These are phyloP conservation scores for Atractosteus spatula DNA, from an alignment of 2,113 vertebrate genomes.

Conservation along the genomic window DNA sequence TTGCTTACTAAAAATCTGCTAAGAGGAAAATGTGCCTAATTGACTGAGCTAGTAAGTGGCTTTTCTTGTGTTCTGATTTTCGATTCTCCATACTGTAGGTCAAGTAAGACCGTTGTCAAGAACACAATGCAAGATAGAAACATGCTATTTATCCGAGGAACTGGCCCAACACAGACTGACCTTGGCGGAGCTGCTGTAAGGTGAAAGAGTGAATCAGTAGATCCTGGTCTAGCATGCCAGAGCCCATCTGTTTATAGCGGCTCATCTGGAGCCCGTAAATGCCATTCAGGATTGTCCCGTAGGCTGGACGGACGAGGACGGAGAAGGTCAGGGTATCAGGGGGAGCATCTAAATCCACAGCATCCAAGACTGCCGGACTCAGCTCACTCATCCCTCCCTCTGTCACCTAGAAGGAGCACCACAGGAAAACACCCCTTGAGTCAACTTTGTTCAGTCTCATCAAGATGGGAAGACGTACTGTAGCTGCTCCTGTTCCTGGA, in stretches of 20 bases:
- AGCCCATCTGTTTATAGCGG: constrained; percentile 37
- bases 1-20: too few relatives aligned
- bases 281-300: constrained; percentile 48
- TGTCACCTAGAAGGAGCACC: constrained; percentile 37
- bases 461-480: too few relatives aligned
- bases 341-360: constrained; percentile 49
- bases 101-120: too few relatives aligned
- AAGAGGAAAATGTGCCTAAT: too few relatives aligned
- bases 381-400: constrained; percentile 50
- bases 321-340: constrained; percentile 45
- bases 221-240: constrained; percentile 35
- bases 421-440: neutral
- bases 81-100: too few relatives aligned
- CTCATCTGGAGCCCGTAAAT: constrained; percentile 35
- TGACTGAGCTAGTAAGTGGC: too few relatives aligned
- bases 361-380: constrained; percentile 43
- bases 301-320: constrained; percentile 37
- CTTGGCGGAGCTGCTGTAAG: constrained; percentile 46
- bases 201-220: constrained; percentile 51
- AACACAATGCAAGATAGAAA: too few relatives aligned
- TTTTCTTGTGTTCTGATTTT: too few relatives aligned
- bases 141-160: too few relatives aligned
- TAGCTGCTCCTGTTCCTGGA: too few relatives aligned
- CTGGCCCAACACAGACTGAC: constrained; percentile 24
- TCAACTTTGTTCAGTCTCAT: too few relatives aligned